A percentile compares a stretch with the other conserved stretches of the same genome.
Evolutionary conservation across 2,888 invertebrate species (phyloP).

Genomic region (Cosmia trapezina): DNA sequence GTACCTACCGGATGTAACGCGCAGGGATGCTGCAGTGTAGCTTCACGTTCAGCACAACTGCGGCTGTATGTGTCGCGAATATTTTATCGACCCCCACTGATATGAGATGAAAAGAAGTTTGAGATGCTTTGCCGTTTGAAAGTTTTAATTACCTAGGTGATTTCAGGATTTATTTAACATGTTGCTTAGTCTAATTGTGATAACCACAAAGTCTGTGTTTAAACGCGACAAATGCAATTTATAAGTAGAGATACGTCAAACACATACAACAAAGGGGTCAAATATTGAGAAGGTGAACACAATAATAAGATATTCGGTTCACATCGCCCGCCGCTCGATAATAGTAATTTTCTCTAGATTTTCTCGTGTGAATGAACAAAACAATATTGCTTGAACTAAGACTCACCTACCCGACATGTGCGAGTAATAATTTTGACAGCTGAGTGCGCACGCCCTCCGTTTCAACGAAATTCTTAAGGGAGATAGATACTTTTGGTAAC

Average conservation of each 20-base stretch:
- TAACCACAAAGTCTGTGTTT: not conserved
- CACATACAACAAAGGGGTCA: not conserved
- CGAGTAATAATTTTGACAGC: conserved; percentile 71
- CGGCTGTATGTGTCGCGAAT: conserved; percentile 1
- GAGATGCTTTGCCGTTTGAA: not conserved
- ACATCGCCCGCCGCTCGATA: conserved; percentile 33
- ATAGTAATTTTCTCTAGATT: conserved; percentile 60
- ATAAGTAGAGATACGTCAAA: not conserved
- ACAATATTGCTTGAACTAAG: conserved; percentile 67
- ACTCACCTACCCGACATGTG: conserved; percentile 63
- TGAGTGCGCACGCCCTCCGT: conserved; percentile 66
- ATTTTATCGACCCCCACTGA: not conserved
- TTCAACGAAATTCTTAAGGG: conserved; percentile 43
- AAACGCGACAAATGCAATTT: not conserved
- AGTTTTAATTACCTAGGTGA: not conserved
- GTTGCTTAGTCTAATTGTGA: not conserved
- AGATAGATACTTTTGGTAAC: conserved; percentile 60
- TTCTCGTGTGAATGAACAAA: conserved; percentile 65
- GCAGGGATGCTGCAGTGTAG: conserved; percentile 33
- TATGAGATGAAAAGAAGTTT: not conserved
- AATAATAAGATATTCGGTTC: conserved; percentile 48
- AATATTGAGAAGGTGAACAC: conserved; percentile 12
- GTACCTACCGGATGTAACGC: conserved; percentile 25
- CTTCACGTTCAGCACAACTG: too few relatives aligned
- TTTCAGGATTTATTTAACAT: too few relatives aligned